Base-by-base conservation (phyloP, 2,888 invertebrate species). In the Lingula anatina region DNA sequence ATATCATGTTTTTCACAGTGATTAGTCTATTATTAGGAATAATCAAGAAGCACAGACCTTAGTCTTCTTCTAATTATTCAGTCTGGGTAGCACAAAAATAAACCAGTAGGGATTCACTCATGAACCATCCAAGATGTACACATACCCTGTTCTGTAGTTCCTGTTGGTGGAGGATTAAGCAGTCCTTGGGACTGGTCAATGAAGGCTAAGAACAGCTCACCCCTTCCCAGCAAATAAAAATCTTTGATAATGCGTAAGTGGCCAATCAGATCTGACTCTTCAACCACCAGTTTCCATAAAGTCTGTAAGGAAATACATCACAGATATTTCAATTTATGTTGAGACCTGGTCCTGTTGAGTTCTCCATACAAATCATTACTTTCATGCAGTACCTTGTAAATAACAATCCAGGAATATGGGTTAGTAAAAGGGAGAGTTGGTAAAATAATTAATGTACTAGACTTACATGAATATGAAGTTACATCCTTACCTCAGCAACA, bases 161-260 rank as follows among this genome's bases (percentile, higher is more conserved):
- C 57, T 2, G 65, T 67, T 2, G 73, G 66, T 15, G 74, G 71
- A 15, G 60, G 59, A 42, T 64, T 60, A 3, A 79, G 65, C 18
- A 76, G 56, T 25, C 60, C 55, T 21, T 79, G 77, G 1, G 82
- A 81, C 23, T 82, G 78, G 56, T 81, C 81, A 47, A 93, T 83
- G 54, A 94, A 86, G 62, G 91, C 89, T 44, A 90, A 82, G 72
- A 90, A 94, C 23, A 95, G 78, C 77, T 95, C 94, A 0, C 94
- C 94, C 15, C 93, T 83, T 0, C 94, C 93, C 55, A 94, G 80
- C 20, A 93, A 80, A 70, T 85, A 93, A 76, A 90, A 90, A 65
- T 94, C 92, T 70, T 94, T 90, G 66, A 95, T 85, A 15, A 89
- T 79, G 50, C 83, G 83, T 44, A 95, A 76, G 66, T 93, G 90